These are phyloP conservation scores for Phymanthus crucifer DNA, from an alignment of 92 coral and sea anemone genomes.

Conservation along the genomic window DNA sequence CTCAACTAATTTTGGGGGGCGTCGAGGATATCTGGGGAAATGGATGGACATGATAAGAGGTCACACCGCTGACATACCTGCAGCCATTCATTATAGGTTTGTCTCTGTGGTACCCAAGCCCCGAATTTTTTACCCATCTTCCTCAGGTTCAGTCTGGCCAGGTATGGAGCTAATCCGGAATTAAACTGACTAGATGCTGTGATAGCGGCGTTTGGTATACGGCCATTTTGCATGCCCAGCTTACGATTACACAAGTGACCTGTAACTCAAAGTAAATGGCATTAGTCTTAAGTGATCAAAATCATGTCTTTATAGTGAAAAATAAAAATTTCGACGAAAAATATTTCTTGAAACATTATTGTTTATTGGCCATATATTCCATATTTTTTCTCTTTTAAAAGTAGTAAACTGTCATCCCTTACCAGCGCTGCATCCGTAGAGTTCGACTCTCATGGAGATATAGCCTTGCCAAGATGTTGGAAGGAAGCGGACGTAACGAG, in stretches of 20 bases:
- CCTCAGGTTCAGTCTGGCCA: slow-evolving; percentile 67
- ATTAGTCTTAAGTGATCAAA: too few relatives aligned
- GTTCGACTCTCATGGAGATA: slow-evolving; percentile 79
- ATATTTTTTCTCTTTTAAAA: too few relatives aligned
- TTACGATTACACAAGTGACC: slow-evolving; percentile 82
- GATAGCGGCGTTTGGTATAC: slow-evolving; percentile 67
- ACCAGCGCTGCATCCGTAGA: slow-evolving; percentile 88
- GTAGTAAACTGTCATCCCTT: neutral
- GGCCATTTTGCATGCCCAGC: slow-evolving; percentile 75
- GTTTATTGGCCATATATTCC: too few relatives aligned
- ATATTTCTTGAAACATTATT: too few relatives aligned
- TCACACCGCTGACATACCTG: slow-evolving; percentile 40
- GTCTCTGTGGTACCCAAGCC: slow-evolving; percentile 75
- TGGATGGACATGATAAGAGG: too few relatives aligned
- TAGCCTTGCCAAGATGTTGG: slow-evolving; percentile 82
- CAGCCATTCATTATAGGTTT: slow-evolving; percentile 64
- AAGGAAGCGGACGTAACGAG: slow-evolving; percentile 71
- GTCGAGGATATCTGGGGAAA: too few relatives aligned
- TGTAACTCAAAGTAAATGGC: slow-evolving; percentile 8
- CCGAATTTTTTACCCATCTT: slow-evolving; percentile 71
- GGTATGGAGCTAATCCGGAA: slow-evolving; percentile 51
- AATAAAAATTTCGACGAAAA: too few relatives aligned
- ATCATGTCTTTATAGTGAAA: too few relatives aligned
- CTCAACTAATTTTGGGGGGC: too few relatives aligned
- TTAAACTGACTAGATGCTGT: slow-evolving; percentile 74